Percentiles rank a stretch among this genome's conserved stretches.
Evolutionary conservation across 1,140 invertebrate genomes (phyloP).

Genomic region (Mylabris phalerata): DNA sequence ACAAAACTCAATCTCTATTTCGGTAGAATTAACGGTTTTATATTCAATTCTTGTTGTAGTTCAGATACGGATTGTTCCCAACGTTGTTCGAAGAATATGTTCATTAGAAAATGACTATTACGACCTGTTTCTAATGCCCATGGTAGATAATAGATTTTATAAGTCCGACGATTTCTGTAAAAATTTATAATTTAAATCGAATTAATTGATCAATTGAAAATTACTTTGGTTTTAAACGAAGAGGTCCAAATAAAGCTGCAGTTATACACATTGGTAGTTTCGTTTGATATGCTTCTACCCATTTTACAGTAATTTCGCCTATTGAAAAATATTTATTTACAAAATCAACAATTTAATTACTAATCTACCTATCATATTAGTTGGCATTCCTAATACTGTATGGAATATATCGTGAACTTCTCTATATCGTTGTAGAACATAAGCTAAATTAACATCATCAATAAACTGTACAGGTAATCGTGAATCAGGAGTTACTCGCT

Average conservation of each 20-base stretch:
- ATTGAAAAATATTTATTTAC: no score
- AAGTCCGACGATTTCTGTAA: slow-evolving; percentile 71
- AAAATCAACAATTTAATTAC: no score
- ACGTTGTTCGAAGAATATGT: slow-evolving; percentile 87
- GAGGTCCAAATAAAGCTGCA: slow-evolving; percentile 82
- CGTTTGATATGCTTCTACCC: slow-evolving; percentile 92
- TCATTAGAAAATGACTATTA: slow-evolving; percentile 70
- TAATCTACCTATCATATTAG: slow-evolving; percentile 82
- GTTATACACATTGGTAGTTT: slow-evolving; percentile 84
- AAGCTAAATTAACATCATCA: slow-evolving; percentile 83
- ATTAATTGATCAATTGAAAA: not conserved
- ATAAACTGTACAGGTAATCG: slow-evolving; percentile 84
- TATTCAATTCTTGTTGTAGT: slow-evolving; percentile 70
- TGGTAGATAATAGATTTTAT: slow-evolving; percentile 71
- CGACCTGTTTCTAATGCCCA: slow-evolving; percentile 82
- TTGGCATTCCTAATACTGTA: slow-evolving; percentile 85
- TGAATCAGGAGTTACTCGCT: slow-evolving; percentile 91
- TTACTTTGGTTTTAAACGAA: slow-evolving; percentile 72
- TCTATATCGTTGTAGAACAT: slow-evolving; percentile 94
- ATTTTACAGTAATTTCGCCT: slow-evolving; percentile 90
- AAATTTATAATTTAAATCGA: not conserved
- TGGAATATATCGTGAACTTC: slow-evolving; percentile 96
- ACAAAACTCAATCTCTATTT: not conserved
- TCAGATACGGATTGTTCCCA: slow-evolving; percentile 85
- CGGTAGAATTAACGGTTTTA: slow-evolving; percentile 41